phyloP scores from a whole-genome alignment of 2,797 vertebrate species.

The Acomys russatus region DNA sequence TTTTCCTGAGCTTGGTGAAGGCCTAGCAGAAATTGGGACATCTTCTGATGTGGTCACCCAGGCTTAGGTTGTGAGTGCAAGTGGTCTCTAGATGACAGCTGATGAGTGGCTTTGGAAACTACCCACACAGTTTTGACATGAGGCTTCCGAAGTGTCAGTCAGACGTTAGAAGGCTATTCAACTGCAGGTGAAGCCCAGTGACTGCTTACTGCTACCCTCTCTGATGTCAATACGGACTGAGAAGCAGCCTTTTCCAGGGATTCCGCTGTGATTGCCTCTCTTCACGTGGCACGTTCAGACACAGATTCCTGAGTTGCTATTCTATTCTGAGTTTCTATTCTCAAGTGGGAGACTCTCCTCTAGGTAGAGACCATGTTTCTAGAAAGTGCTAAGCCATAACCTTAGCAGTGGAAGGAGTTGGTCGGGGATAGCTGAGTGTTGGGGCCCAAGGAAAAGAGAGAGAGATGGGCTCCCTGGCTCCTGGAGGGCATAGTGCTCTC shows the following conservation, averaged over 20 bases:
- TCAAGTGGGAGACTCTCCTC: neutral
- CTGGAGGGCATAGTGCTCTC: rapidly evolving
- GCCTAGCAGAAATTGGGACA: neutral
- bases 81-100: neutral
- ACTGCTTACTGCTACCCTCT: too few species aligned
- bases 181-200: rapidly evolving
- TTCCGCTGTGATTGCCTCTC: neutral
- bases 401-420: neutral
- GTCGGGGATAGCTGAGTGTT: neutral
- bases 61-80: neutral
- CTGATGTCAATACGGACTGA: neutral
- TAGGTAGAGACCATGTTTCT: neutral
- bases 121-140: neutral
- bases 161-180: rapidly evolving
- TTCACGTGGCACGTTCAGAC: rapidly evolving
- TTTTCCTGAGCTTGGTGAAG: neutral
- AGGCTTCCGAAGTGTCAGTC: neutral
- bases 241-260: neutral
- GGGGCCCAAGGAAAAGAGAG: rapidly evolving
- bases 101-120: neutral
- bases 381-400: neutral
- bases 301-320: neutral
- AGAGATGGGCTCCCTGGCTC: neutral
- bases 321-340: neutral
- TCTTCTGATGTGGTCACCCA: neutral